Evolutionary conservation across 2,888 invertebrate species (phyloP).

Genomic region (Elegia similella): DNA sequence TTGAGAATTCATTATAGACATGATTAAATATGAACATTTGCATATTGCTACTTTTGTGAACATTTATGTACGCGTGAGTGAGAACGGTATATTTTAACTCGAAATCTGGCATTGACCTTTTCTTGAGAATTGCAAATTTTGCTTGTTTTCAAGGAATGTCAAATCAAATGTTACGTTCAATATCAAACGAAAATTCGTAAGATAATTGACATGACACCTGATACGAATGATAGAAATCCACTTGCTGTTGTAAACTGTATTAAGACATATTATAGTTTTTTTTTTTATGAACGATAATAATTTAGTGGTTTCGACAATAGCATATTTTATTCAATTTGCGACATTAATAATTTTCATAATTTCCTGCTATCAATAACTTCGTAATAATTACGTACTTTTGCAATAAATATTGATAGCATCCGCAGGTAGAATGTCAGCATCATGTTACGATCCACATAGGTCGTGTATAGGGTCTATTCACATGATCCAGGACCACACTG

Average conservation of each 20-base stretch:
- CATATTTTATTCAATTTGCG: background rate
- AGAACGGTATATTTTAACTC: constrained; percentile 3
- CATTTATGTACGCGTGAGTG: background rate
- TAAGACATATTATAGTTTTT: too few relatives aligned
- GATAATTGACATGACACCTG: too few relatives aligned
- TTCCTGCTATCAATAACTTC: background rate
- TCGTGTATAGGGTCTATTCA: too few relatives aligned
- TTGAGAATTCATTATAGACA: background rate
- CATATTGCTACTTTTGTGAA: background rate
- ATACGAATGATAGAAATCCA: too few relatives aligned
- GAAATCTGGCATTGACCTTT: background rate
- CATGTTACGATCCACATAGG: constrained; percentile 37
- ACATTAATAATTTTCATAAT: background rate
- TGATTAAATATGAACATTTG: background rate
- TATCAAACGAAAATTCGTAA: background rate
- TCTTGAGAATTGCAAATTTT: background rate
- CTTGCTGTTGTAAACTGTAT: too few relatives aligned
- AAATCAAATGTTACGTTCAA: background rate
- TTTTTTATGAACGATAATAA: too few relatives aligned
- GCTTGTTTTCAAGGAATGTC: background rate
- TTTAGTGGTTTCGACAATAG: too few relatives aligned
- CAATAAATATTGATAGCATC: background rate
- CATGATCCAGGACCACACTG: too few relatives aligned
- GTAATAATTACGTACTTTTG: background rate
- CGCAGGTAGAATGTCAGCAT: background rate